Percentiles rank a stretch among this genome's conserved stretches.
Evolutionary conservation across 2,888 invertebrate genomes (phyloP).

Genomic region (Lepidocyrtinus sp.): DNA sequence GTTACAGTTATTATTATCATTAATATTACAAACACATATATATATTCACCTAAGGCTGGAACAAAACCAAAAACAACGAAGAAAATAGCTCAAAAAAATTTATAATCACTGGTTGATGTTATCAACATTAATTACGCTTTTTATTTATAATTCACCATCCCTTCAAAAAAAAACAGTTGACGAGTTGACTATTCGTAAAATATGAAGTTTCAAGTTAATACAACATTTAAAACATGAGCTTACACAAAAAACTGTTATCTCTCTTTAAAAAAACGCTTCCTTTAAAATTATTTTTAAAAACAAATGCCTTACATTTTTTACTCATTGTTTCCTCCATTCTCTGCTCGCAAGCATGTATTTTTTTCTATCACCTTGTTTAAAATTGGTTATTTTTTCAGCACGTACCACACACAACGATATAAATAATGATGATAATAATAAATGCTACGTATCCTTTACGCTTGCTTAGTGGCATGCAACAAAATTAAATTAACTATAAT

Average conservation of each 20-base stretch:
- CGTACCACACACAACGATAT: background rate
- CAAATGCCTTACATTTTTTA: background rate
- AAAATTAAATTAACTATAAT: background rate
- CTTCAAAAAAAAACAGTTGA: background rate
- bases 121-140: slow-evolving; percentile 18
- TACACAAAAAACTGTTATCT: background rate
- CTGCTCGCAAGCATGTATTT: too few relatives aligned
- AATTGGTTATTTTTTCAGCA: background rate
- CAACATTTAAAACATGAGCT: background rate
- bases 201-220: background rate
- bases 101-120: slow-evolving; percentile 54
- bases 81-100: too few relatives aligned
- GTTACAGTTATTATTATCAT: slow-evolving; percentile 40
- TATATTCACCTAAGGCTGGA: slow-evolving; percentile 43
- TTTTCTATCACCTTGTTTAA: background rate
- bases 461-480: background rate
- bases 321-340: background rate
- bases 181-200: background rate
- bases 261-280: background rate
- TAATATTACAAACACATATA: slow-evolving; percentile 17
- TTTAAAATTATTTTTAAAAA: background rate
- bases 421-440: background rate
- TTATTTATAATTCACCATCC: background rate
- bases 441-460: background rate
- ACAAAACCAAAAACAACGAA: too few relatives aligned